phyloP scores from a whole-genome alignment of 1,140 invertebrate genomes.

The Armadillidium nasatum region DNA sequence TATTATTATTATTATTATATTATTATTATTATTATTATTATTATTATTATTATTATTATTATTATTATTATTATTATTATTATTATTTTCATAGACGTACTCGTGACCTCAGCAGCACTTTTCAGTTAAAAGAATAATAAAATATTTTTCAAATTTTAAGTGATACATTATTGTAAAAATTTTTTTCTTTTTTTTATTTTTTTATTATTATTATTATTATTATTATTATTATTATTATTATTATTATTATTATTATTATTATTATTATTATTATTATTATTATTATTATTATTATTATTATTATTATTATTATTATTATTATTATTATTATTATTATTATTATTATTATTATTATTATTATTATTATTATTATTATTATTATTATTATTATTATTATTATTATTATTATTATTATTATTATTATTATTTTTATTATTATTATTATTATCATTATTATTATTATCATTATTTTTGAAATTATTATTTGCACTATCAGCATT shows the following conservation, averaged over 20 bases:
- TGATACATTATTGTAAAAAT: too few relatives aligned
- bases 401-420: constrained; percentile 15
- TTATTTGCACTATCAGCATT: too few relatives aligned
- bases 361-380: constrained; percentile 15
- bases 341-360: constrained; percentile 15
- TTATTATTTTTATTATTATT: constrained; percentile 11
- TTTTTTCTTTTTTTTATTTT: too few relatives aligned
- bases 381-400: constrained; percentile 15
- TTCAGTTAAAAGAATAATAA: too few relatives aligned
- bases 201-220: constrained; percentile 9
- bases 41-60: too few relatives aligned
- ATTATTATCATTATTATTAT: not conserved
- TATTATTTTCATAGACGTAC: too few relatives aligned
- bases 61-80: too few relatives aligned
- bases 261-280: constrained; percentile 15
- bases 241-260: constrained; percentile 15
- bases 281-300: constrained; percentile 13
- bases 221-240: constrained; percentile 13
- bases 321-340: constrained; percentile 13
- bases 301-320: constrained; percentile 9
- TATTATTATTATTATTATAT: too few relatives aligned
- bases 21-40: too few relatives aligned
- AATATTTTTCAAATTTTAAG: too few relatives aligned
- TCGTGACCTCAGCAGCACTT: too few relatives aligned
- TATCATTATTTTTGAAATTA: too few relatives aligned